Conservation (phyloP, 2,113 vertebrate genomes). For the Tursiops truncatus region DNA sequence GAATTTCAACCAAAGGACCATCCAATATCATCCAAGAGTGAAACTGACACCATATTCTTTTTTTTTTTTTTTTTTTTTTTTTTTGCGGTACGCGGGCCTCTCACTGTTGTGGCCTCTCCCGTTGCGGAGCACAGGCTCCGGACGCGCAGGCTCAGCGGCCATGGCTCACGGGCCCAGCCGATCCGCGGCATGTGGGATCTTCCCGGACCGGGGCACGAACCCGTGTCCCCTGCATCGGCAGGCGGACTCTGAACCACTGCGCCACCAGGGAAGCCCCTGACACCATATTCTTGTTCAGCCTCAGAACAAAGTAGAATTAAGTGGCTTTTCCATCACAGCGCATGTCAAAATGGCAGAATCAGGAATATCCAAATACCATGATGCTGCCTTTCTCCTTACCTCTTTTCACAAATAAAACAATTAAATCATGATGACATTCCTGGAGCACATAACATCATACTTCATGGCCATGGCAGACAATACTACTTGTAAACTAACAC, state of each 20-base stretch:
- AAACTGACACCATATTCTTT: background rate
- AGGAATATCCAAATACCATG: slow-evolving; percentile 14
- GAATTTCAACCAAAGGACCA: slow-evolving; percentile 37
- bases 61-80: too few relatives aligned
- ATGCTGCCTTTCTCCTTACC: background rate
- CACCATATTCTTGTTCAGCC: background rate
- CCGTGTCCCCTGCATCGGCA: too few relatives aligned
- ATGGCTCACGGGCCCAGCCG: too few relatives aligned
- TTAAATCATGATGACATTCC: slow-evolving; percentile 2
- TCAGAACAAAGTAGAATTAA: slow-evolving; percentile 41
- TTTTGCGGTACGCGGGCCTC: too few relatives aligned
- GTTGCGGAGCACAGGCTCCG: too few relatives aligned
- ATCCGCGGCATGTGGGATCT: too few relatives aligned
- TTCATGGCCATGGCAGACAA: background rate
- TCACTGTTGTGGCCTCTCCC: too few relatives aligned
- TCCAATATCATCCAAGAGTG: background rate
- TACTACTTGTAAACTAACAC: background rate
- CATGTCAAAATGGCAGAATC: slow-evolving; percentile 36
- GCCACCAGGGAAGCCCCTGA: background rate
- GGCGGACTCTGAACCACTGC: too few relatives aligned
- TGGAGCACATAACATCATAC: background rate
- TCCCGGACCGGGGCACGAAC: too few relatives aligned
- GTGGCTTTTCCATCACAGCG: background rate
- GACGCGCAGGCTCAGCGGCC: too few relatives aligned
- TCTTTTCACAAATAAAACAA: slow-evolving; percentile 50